Conservation (phyloP, 2,888 invertebrate genomes). For the Schizaphis graminum region DNA sequence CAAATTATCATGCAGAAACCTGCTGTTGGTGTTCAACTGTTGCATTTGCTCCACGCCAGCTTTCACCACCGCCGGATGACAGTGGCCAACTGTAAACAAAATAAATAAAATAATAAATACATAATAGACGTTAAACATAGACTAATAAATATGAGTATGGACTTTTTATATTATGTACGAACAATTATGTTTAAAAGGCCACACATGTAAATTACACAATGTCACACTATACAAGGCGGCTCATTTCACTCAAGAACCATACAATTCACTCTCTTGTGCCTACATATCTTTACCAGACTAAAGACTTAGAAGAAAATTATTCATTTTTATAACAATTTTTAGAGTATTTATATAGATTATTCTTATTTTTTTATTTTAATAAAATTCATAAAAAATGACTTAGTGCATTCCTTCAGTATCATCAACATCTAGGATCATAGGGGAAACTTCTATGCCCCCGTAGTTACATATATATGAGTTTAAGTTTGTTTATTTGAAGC, state of each 20-base stretch:
- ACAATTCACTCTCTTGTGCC: not conserved
- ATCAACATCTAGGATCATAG: not conserved
- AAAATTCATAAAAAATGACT: not conserved
- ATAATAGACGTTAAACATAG: not conserved
- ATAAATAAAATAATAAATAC: not conserved
- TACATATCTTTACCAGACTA: not conserved
- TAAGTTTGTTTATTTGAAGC: not conserved
- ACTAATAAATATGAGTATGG: not conserved
- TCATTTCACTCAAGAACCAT: not conserved
- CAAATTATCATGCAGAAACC: constrained; percentile 96
- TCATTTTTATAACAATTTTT: not conserved
- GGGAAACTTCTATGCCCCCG: too few species aligned
- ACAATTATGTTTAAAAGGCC: not conserved
- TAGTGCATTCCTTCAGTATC: not conserved
- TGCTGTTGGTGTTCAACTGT: constrained; percentile 91
- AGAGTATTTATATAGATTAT: not conserved
- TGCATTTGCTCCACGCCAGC: constrained; percentile 93
- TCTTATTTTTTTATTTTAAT: not conserved
- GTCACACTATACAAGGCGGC: too few species aligned
- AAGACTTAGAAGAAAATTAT: not conserved
- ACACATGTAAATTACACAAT: not conserved
- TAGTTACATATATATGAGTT: not conserved
- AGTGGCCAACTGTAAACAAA: constrained; percentile 89
- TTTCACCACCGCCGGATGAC: constrained; percentile 93
- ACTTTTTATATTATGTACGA: not conserved